Conservation (phyloP, 2,113 vertebrate genomes). For the Epinephelus cyanopodus region DNA sequence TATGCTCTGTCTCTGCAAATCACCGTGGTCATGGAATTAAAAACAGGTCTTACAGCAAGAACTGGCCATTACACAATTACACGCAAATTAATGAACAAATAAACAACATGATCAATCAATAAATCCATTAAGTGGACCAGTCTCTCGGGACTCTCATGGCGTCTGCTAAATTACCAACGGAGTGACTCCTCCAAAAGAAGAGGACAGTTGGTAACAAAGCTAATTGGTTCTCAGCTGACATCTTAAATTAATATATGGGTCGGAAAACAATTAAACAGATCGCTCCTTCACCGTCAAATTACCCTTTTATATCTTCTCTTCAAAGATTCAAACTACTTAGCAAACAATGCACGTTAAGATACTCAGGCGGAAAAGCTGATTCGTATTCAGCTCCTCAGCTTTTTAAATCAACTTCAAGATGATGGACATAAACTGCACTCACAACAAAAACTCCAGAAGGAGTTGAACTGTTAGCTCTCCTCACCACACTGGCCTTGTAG, state of each 20-base stretch:
- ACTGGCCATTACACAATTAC: slow-evolving; percentile 60
- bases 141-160: slow-evolving; percentile 18
- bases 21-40: not conserved
- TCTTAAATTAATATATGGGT: slow-evolving; percentile 40
- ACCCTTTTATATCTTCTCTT: slow-evolving; percentile 17
- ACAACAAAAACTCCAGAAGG: not conserved
- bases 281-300: slow-evolving; percentile 23
- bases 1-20: slow-evolving; percentile 30
- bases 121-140: slow-evolving; percentile 50
- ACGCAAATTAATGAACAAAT: slow-evolving; percentile 73
- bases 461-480: not conserved
- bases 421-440: slow-evolving; percentile 8
- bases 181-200: slow-evolving; percentile 23
- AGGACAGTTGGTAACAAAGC: slow-evolving; percentile 31
- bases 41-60: slow-evolving; percentile 39
- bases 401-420: slow-evolving; percentile 5
- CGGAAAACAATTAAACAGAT: slow-evolving; percentile 41
- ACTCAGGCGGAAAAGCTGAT: slow-evolving; percentile 14
- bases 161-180: slow-evolving; percentile 22
- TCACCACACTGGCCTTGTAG: not conserved
- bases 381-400: slow-evolving; percentile 14
- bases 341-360: not conserved
- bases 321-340: slow-evolving; percentile 12
- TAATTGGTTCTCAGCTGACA: slow-evolving; percentile 56
- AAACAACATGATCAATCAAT: slow-evolving; percentile 71